These are phyloP conservation scores for Leucania comma DNA, from an alignment of 2,888 invertebrate genomes.

Conservation along the genomic window DNA sequence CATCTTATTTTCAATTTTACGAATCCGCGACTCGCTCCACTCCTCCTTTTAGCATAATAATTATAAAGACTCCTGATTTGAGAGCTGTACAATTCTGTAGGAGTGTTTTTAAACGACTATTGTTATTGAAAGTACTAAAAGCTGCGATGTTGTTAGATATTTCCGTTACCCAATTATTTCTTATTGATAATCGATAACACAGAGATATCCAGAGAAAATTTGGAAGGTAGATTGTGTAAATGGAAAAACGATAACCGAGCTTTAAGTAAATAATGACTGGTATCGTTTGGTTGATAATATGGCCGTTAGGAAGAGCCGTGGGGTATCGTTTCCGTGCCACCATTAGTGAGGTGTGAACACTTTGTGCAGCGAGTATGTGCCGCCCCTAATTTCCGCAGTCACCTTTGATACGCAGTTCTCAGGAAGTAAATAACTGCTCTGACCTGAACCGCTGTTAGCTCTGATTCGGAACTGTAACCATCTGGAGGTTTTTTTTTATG, in stretches of 20 bases:
- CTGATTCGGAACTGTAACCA: slow-evolving; percentile 18
- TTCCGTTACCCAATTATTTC: slow-evolving; percentile 57
- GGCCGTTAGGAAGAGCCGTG: slow-evolving; percentile 47
- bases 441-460: slow-evolving; percentile 31
- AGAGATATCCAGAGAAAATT: slow-evolving; percentile 31
- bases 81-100: slow-evolving; percentile 48
- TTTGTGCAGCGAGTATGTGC: slow-evolving; percentile 65
- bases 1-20: slow-evolving; percentile 59
- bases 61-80: slow-evolving; percentile 59
- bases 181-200: slow-evolving; percentile 58
- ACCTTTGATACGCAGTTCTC: slow-evolving; percentile 63
- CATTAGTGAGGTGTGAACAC: slow-evolving; percentile 64
- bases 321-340: slow-evolving; percentile 59
- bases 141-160: slow-evolving; percentile 46
- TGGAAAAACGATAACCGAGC: slow-evolving; percentile 33
- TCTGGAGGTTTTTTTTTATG: too few relatives aligned
- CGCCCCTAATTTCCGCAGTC: slow-evolving; percentile 70
- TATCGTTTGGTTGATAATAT: slow-evolving; percentile 48
- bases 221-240: slow-evolving; percentile 26
- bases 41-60: slow-evolving; percentile 43
- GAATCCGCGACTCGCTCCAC: slow-evolving; percentile 26
- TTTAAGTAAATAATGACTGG: slow-evolving; percentile 45
- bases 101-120: slow-evolving; percentile 55
- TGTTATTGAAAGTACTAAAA: slow-evolving; percentile 56
- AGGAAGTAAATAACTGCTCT: slow-evolving; percentile 56